Base-by-base conservation (phyloP, 2,797 vertebrate species). In the Sebastolobus alascanus region DNA sequence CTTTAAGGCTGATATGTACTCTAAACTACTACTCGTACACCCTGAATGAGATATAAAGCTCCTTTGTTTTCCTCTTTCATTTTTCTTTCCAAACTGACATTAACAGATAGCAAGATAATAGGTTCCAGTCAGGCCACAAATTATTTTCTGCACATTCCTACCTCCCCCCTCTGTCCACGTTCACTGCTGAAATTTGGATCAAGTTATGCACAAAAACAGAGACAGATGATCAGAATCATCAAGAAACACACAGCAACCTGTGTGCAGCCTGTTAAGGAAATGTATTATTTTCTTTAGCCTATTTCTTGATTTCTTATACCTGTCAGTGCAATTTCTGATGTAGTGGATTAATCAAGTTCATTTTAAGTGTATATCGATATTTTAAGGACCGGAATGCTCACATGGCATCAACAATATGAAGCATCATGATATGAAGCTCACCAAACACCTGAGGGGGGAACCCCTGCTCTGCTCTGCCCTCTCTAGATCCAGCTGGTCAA, bases 121-220 rank as follows among this genome's bases (percentile, higher is more conserved):
- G 35, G 16, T 64, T 87, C 59, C 61, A 80, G 69, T 71, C 66
- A 54, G 59, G 11, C 33, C 60, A 69, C 59, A 60, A 75, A 72
- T 61, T 11, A 63, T 88, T 66, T 73, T 65, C 33, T 22, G 18
- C 54, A 58, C 37, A 82, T 74, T 83, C 80, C 68, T 59, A 14
- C n/a, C 35, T 75, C 46, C 10, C 63, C 63, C 31, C 55, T 29
- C 33, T 82, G 33, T 72, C 20, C 31, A 52, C 1, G 11, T 77
- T 75, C 29, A 58, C 61, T 52, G 58, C 33, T 40, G 38, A 67
- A 40, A n/a, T 55, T 27, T 38, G 70, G 55, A 75, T 64, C 35
- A 33, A 78, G 18, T 64, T 43, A 20, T 40, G 9, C 68, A 38
- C 54, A 68, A 50, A 31, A 20, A 5, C 43, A 58, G 20, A 7